Conservation (phyloP, 2,888 invertebrate species). For the Drosophila prostipennis region DNA sequence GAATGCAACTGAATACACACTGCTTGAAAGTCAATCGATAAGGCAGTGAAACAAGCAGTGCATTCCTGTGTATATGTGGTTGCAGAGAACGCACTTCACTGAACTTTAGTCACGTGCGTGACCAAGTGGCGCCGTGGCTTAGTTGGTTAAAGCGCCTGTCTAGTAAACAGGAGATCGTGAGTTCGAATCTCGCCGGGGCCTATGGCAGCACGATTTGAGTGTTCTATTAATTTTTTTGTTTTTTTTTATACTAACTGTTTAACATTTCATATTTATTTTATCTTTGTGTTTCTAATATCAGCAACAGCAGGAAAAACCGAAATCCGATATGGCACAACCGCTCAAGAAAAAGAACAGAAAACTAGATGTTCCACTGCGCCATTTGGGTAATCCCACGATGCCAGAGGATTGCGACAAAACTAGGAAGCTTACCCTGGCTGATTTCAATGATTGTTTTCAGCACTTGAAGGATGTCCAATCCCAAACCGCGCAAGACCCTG, state of each 20-base stretch:
- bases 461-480: conserved; percentile 5
- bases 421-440: conserved; percentile 41
- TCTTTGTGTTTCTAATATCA: not conserved
- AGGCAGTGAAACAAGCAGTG: not conserved
- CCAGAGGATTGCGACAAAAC: conserved; percentile 31
- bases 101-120: not conserved
- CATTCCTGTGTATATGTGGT: no score
- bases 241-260: no score
- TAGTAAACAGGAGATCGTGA: conserved; percentile 85
- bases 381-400: not conserved
- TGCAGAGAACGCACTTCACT: not conserved
- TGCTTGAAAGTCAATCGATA: conserved; percentile 1
- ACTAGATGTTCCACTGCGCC: not conserved
- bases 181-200: conserved; percentile 84
- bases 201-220: conserved; percentile 24
- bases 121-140: conserved; percentile 83
- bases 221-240: not conserved
- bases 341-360: conserved; percentile 2
- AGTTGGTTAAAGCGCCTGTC: conserved; percentile 85
- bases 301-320: not conserved
- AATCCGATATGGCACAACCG: not conserved
- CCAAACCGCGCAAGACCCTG: conserved; percentile 4
- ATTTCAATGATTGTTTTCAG: conserved; percentile 65
- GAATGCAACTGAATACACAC: not conserved
- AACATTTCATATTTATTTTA: not conserved